phyloP scores from a whole-genome alignment of 2,888 invertebrate genomes.

The Pherbina coryleti region DNA sequence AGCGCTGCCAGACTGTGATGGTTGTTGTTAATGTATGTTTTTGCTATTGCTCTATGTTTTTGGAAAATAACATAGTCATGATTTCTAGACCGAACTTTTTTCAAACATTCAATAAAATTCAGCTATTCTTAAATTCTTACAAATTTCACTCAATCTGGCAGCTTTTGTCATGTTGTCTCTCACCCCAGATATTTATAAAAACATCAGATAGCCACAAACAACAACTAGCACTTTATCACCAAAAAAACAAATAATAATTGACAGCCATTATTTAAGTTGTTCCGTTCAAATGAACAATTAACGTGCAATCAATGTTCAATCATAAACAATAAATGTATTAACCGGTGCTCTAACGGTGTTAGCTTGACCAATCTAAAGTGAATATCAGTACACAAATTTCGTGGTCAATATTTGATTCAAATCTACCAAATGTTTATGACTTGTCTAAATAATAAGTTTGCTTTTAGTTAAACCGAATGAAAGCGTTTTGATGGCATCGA shows the following conservation, averaged over 20 bases:
- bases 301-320: slow-evolving; percentile 17
- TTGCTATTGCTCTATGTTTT: neutral
- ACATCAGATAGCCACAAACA: neutral
- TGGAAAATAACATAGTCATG: neutral
- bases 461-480: too few species aligned
- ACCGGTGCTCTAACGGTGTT: too few species aligned
- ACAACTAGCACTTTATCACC: neutral
- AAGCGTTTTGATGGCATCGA: too few species aligned
- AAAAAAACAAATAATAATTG: neutral
- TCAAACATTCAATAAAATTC: neutral
- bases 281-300: neutral
- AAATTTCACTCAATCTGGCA: neutral
- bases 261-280: neutral
- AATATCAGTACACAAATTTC: too few species aligned
- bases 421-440: too few species aligned
- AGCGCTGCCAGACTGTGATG: slow-evolving; percentile 17
- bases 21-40: too few species aligned
- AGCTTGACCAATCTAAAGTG: too few species aligned
- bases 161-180: neutral
- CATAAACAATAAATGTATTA: slow-evolving; percentile 1
- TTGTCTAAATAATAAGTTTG: too few species aligned
- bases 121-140: neutral
- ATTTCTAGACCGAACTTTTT: neutral
- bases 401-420: too few species aligned
- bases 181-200: neutral